Conservation (phyloP, 2,113 vertebrate species). For the Grus americana region DNA sequence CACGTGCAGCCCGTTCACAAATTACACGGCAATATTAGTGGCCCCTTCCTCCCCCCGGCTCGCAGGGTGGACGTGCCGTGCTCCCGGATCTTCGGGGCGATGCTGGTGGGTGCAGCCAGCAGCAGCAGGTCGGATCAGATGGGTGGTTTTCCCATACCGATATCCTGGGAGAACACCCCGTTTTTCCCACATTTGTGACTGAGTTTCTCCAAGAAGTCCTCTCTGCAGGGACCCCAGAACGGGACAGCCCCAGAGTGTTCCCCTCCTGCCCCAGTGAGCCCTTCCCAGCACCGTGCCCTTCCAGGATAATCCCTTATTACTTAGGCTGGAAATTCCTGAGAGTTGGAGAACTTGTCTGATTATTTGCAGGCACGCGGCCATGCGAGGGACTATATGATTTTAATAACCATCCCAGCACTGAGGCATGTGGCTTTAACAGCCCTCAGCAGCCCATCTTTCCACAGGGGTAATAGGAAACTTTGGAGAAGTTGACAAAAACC, state of each 20-base stretch:
- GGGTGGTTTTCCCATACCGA: background rate
- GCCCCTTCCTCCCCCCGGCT: rapidly evolving
- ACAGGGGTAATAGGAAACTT: background rate
- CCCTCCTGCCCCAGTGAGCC: background rate
- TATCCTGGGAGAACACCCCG: no score
- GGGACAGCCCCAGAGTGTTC: rapidly evolving
- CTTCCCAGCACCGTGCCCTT: background rate
- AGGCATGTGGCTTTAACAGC: background rate
- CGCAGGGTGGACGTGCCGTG: rapidly evolving
- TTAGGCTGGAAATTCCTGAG: background rate
- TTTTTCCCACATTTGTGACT: background rate
- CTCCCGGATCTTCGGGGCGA: rapidly evolving
- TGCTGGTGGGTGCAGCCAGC: background rate
- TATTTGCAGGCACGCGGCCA: background rate
- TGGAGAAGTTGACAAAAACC: background rate
- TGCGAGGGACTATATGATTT: background rate
- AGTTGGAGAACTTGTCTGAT: background rate
- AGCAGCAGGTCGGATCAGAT: background rate
- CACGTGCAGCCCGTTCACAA: background rate
- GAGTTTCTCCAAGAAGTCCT: background rate
- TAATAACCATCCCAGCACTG: background rate
- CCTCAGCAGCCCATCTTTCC: background rate
- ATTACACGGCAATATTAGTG: background rate
- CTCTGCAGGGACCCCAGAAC: background rate
- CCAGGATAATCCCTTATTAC: background rate